Conservation (phyloP, 2,113 vertebrate genomes). For the Canis aureus region DNA sequence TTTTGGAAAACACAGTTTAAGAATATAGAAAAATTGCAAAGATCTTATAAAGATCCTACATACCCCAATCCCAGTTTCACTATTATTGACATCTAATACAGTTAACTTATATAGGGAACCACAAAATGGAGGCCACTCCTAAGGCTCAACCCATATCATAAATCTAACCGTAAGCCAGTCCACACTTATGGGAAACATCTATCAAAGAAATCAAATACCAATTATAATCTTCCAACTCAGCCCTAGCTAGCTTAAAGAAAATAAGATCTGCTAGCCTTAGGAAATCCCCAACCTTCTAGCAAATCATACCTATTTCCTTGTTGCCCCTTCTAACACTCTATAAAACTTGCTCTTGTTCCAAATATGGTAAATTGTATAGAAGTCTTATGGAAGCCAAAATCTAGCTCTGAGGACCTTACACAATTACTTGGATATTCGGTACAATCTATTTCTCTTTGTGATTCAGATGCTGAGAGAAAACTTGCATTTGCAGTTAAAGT, state of each 20-base stretch:
- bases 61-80: neutral
- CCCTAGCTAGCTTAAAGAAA: neutral
- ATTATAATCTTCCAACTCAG: neutral
- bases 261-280: neutral
- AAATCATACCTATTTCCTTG: neutral
- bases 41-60: neutral
- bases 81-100: neutral
- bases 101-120: neutral
- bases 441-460: conserved; percentile 65
- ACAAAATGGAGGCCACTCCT: neutral
- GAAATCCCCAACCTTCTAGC: neutral
- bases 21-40: neutral
- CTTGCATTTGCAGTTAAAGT: conserved; percentile 59
- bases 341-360: neutral
- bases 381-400: conserved; percentile 80
- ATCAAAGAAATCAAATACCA: neutral
- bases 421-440: conserved; percentile 68
- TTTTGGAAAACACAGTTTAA: neutral
- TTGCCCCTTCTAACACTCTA: neutral
- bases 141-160: neutral
- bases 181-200: neutral
- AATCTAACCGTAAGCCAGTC: neutral
- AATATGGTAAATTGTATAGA: conserved; percentile 83
- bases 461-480: conserved; percentile 33
- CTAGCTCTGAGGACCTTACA: conserved; percentile 80